Evolutionary conservation across 2,113 vertebrate species (phyloP), one percentile per base, ranked within the genome.

Genomic region (Nestor notabilis): DNA sequence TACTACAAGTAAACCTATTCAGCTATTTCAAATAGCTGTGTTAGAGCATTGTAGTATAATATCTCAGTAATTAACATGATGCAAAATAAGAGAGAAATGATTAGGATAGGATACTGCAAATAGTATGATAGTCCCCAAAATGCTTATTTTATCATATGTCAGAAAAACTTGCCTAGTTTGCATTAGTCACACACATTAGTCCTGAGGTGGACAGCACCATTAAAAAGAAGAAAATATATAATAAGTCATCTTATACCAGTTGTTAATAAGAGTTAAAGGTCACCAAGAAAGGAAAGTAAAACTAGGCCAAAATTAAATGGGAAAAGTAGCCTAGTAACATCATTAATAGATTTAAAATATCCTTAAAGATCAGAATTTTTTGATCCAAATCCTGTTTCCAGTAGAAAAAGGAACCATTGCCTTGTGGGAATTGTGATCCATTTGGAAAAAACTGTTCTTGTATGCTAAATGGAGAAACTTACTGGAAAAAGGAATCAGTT

Each of bases 31-130:
- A 83, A 79, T 65, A 69, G 31, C 41, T 79, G 12, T 72, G 65
- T 89, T 87, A 93, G 29, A 84, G 58, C 49, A 72, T 17, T 92
- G 83, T 84, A 68, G 39, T 43, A 0, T 46, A 89, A 79, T 92
- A 95, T 76, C 39, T 87, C 72, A 82, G 55, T 89, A 92, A 93
- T 82, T 96, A 95, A 84, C 46, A 70, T 61, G 72, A 90, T 65
- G 52, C 41, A 79, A 93, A 95, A 65, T 91, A 78, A 9, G 15
- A 89, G 13, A 47, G 5, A 79, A 37, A 50, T 17, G 69, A 89
- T 82, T 82, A 72, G 7, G 31, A 71, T 76, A 69, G 7, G 31
- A 68, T 61, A 31, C 11, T 37, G 31, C 11, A 78, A 93, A 82
- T 20, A 61, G 17, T 61, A 39, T 39, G 61, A 52, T 27, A 21